Evolutionary conservation across 2,888 invertebrate genomes (phyloP).

Genomic region (Hydrotaea cyrtoneurina): DNA sequence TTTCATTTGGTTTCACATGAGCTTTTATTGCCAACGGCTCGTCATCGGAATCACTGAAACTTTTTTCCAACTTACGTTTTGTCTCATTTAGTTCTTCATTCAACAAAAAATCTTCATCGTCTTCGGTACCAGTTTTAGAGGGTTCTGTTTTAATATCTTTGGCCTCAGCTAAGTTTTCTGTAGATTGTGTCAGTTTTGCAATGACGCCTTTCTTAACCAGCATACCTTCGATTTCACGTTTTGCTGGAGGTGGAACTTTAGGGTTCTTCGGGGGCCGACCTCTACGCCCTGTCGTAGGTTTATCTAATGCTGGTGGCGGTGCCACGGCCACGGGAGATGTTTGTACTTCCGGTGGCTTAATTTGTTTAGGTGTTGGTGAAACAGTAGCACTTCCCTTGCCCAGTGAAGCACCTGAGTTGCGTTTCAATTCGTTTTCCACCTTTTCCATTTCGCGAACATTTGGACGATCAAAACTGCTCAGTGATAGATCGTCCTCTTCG

Average conservation of each 20-base stretch:
- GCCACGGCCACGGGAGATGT: background rate
- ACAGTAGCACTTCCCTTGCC: constrained; percentile 48
- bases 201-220: constrained; percentile 77
- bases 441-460: constrained; percentile 84
- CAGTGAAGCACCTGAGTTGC: constrained; percentile 73
- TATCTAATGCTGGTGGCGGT: constrained; percentile 52
- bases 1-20: constrained; percentile 75
- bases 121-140: constrained; percentile 71
- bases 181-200: constrained; percentile 70
- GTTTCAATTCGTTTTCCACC: constrained; percentile 83
- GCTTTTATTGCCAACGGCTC: constrained; percentile 84
- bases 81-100: constrained; percentile 78
- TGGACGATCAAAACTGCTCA: constrained; percentile 86
- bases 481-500: constrained; percentile 84
- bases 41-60: constrained; percentile 85
- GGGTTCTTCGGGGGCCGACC: constrained; percentile 74
- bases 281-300: constrained; percentile 67
- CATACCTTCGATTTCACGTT: constrained; percentile 78
- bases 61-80: constrained; percentile 80
- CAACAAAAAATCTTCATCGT: constrained; percentile 78
- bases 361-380: constrained; percentile 55
- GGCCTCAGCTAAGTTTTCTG: constrained; percentile 62
- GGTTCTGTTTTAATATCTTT: constrained; percentile 65
- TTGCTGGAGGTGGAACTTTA: constrained; percentile 66
- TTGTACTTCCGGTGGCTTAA: constrained; percentile 44